Evolutionary conservation across 2,113 vertebrate genomes (phyloP), one percentile per base, ranked within the genome.

Genomic region (Neotragus pygmaeus): DNA sequence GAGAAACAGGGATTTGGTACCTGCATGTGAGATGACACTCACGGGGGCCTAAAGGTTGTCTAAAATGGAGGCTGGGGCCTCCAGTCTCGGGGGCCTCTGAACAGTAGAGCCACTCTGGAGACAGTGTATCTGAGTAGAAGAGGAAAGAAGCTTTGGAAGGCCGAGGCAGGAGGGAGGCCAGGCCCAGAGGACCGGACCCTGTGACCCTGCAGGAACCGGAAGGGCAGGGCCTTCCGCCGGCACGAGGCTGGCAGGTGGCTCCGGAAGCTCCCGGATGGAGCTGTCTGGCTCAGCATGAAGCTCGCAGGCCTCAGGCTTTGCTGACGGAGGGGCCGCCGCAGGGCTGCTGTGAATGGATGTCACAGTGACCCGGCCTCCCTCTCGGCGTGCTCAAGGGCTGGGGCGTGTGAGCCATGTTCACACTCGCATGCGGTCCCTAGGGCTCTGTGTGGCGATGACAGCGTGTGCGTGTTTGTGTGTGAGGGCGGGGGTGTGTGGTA

Each of bases 311-410:
- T 0, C 3, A 33, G 88, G 92, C 53, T 96, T 57, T 96, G 81
- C 78, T 75, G 93, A 88, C 30, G 55, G 45, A 43, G 55, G 27
- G 14, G 36, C 51, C 53, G 70, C 58, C 0, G 6, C 3, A 12
- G 45, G 81, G 84, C 81, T 33, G 49, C 55, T 80, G 84, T 77
- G 90, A 96, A 83, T 96, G 96, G 96, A 83, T 96, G 96, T 98
- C 98, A 98, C 90, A 91, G 91, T 97, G 97, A 96, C 97, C 51
- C 0, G 53, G 64, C 43, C 90, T 97, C 91, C 96, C 89, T 97
- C 77, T 43, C 91, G 36, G 82, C 62, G 30, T 64, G n/a, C 88
- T 96, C 23, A 45, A 45, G 8, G n/a, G 82, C 27, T 51, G 12
- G 33, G 36, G 78, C 6, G 30, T n/a, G 73, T 57, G 86, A 97